Evolutionary conservation across 2,888 invertebrate species (phyloP), one percentile per base, ranked within the genome.

Genomic region (Ceraclea dissimilis): DNA sequence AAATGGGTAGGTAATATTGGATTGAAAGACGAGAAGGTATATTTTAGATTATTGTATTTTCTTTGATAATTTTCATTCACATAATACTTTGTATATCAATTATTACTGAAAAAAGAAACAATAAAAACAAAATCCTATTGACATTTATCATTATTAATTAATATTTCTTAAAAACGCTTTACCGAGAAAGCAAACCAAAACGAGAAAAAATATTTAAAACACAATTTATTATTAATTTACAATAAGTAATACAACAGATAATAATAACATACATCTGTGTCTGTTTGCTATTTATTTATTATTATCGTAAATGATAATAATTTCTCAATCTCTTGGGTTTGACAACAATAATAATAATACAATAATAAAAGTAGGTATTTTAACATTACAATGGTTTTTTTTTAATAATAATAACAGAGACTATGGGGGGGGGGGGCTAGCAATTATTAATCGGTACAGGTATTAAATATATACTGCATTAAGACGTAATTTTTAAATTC

Each of bases 21-120:
- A n/a, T n/a, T 26, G 26, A 26, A 26, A 26, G 26, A 26, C 26
- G 10, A 10, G 10, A 26, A 26, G 4, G 20, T 33, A 50, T 50
- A 50, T 49, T 54, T 54, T 54, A 50, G 54, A 49, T 54, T 54
- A 54, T 54, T 54, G 54, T 54, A 54, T 54, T 54, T 54, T 54
- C 39, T 26, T 54, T 49, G 50, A 50, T 50, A 49, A 50, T 50
- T 53, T 49, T 54, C 49, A 50, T 54, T 44, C 49, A 54, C 54
- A 54, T 54, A 54, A 26, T 50, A 54, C 39, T 50, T 54, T 54
- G 54, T 54, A 54, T 54, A 54, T 54, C 43, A 54, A 54, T 54
- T 43, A 49, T 49, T 49, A n/a, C n/a, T n/a, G 31, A 54, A 17
- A 50, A 52, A 52, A 46, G 21, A 49, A 26, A 20, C 22, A 34